These are phyloP conservation scores for Pipistrellus nathusii DNA, from an alignment of 2,797 vertebrate genomes.

Conservation along the genomic window DNA sequence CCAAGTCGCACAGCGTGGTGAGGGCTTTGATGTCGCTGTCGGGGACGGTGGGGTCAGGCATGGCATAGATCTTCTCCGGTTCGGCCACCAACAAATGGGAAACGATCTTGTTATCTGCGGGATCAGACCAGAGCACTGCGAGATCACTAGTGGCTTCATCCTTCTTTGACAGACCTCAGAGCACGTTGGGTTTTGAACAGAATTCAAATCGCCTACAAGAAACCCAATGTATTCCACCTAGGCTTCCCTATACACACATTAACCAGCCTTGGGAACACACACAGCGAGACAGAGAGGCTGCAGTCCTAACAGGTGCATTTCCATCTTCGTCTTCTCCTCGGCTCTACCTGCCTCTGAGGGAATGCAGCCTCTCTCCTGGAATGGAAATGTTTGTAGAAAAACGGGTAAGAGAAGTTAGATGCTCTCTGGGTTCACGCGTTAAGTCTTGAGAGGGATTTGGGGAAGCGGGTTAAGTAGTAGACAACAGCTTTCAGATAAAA, in stretches of 20 bases:
- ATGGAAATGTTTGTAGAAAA: constrained; percentile 52
- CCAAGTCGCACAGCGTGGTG: constrained; percentile 98
- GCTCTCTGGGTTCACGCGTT: constrained; percentile 25
- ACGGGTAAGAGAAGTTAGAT: constrained; percentile 43
- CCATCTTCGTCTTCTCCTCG: background rate
- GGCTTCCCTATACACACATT: background rate
- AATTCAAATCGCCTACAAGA: background rate
- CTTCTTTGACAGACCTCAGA: constrained; percentile 59
- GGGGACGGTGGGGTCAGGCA: constrained; percentile 98
- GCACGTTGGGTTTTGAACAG: background rate
- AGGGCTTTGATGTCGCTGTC: constrained; percentile 99
- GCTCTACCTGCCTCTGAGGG: constrained; percentile 15
- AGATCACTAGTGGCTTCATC: constrained; percentile 78
- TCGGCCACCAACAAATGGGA: constrained; percentile 99
- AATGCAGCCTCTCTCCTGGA: background rate
- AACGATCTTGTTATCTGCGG: constrained; percentile 99
- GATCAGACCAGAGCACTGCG: constrained; percentile 86
- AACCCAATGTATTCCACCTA: background rate
- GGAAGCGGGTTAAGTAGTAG: constrained; percentile 34
- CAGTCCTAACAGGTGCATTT: accelerated
- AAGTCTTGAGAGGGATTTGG: constrained; percentile 54
- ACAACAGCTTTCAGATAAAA: constrained; percentile 50
- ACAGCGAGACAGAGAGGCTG: background rate
- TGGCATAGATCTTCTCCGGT: constrained; percentile 99
- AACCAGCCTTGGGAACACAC: background rate